Percentiles rank a stretch among this genome's conserved stretches.
Conservation (phyloP, 2,888 invertebrate species). For the Synanthedon myopaeformis region DNA sequence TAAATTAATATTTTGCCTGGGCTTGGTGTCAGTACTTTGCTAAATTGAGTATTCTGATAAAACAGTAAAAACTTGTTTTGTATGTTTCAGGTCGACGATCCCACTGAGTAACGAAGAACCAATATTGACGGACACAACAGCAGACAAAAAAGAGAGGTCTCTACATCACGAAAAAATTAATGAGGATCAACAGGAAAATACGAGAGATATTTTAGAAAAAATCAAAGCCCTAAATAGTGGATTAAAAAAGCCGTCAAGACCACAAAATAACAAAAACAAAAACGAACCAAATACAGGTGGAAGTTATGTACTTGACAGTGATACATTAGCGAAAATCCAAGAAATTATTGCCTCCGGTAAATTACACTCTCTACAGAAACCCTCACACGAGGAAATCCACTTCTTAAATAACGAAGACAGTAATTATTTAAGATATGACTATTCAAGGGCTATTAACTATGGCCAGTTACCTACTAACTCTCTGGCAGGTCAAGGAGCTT, state of each 20-base stretch:
- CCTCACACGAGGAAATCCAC: constrained; percentile 22
- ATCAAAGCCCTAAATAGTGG: constrained; percentile 66
- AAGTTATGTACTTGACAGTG: constrained; percentile 38
- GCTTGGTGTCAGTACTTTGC: constrained; percentile 10
- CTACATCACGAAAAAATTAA: constrained; percentile 24
- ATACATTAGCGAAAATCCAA: constrained; percentile 45
- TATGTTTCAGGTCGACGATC: constrained; percentile 28
- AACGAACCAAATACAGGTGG: constrained; percentile 24
- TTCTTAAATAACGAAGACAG: constrained; percentile 16
- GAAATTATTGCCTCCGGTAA: constrained; percentile 47
- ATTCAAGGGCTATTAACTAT: constrained; percentile 17
- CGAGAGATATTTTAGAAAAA: constrained; percentile 64
- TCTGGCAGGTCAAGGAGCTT: background rate
- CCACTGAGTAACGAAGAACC: constrained; percentile 9
- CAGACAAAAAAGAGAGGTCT: constrained; percentile 25
- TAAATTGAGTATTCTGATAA: background rate
- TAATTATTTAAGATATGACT: constrained; percentile 9
- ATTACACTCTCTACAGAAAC: constrained; percentile 15
- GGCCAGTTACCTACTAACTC: constrained; percentile 6
- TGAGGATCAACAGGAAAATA: constrained; percentile 21
- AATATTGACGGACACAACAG: background rate
- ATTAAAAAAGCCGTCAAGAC: constrained; percentile 38
- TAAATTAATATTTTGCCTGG: constrained; percentile 21
- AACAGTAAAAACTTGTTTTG: constrained; percentile 8
- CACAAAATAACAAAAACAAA: constrained; percentile 30